These are phyloP conservation scores for Hemibagrus guttatus DNA, from an alignment of 2,797 vertebrate species.

Conservation along the genomic window DNA sequence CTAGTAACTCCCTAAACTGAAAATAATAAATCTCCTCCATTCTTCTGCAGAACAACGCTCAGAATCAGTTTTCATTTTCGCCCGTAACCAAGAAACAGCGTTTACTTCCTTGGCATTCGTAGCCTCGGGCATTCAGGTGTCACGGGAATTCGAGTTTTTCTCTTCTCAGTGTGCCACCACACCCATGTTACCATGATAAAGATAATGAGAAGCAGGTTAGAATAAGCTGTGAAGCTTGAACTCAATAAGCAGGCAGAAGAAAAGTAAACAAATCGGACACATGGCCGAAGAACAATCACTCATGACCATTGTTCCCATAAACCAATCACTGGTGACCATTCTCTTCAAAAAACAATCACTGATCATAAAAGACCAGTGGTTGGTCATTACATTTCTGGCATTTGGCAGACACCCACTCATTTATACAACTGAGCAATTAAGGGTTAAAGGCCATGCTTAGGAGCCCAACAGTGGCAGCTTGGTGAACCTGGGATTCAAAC, in stretches of 20 bases:
- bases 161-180: neutral
- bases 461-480: too few relatives aligned
- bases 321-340: neutral
- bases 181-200: neutral
- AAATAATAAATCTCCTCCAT: neutral
- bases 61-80: neutral
- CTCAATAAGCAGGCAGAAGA: too few relatives aligned
- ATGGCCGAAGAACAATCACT: neutral
- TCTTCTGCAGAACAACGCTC: neutral
- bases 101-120: neutral
- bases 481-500: too few relatives aligned
- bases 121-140: neutral
- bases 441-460: too few relatives aligned
- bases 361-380: too few relatives aligned
- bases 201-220: neutral
- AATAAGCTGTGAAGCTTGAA: neutral
- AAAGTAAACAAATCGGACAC: too few relatives aligned
- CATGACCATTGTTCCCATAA: neutral
- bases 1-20: neutral
- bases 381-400: too few relatives aligned
- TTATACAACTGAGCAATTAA: too few relatives aligned
- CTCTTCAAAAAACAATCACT: too few relatives aligned
- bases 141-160: neutral
- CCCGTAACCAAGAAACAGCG: neutral
- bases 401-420: too few relatives aligned